Percentiles rank a stretch among this genome's conserved stretches.
Evolutionary conservation across 2,888 invertebrate genomes (phyloP).

Genomic region (Agrenia bidenticulata): DNA sequence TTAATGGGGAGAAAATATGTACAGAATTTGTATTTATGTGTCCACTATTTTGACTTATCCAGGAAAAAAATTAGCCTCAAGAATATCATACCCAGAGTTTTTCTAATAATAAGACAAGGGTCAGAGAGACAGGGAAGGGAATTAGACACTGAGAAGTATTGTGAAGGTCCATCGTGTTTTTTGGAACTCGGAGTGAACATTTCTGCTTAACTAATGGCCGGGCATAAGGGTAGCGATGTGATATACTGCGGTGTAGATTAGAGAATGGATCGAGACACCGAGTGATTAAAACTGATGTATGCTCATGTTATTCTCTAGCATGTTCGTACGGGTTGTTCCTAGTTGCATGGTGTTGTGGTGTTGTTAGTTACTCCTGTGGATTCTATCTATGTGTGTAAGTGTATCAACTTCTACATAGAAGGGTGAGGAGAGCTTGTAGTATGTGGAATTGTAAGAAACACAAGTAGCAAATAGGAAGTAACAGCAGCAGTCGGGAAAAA

Average conservation of each 20-base stretch:
- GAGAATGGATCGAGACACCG: slow-evolving; percentile 48
- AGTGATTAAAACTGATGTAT: slow-evolving; percentile 53
- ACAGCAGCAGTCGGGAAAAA: slow-evolving; percentile 43
- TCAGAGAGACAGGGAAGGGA: too few relatives aligned
- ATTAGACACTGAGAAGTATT: too few relatives aligned
- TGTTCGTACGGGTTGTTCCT: slow-evolving; percentile 10
- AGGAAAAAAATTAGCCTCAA: too few relatives aligned
- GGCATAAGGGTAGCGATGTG: slow-evolving; percentile 26
- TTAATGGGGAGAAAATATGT: too few relatives aligned
- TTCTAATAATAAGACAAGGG: too few relatives aligned
- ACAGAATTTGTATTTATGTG: too few relatives aligned
- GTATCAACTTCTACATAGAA: not conserved
- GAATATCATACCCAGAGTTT: too few relatives aligned
- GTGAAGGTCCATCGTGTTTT: too few relatives aligned
- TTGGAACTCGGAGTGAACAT: not conserved
- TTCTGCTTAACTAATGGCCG: slow-evolving; percentile 23
- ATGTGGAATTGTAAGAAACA: not conserved
- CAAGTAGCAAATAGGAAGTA: not conserved
- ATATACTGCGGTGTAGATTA: slow-evolving; percentile 48
- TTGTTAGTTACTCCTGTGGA: slow-evolving; percentile 2
- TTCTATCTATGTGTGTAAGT: too few relatives aligned
- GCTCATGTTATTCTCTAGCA: slow-evolving; percentile 41
- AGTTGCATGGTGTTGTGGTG: not conserved
- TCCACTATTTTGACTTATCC: too few relatives aligned
- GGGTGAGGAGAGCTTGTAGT: not conserved